Percentiles rank a stretch among this genome's conserved stretches.
These are phyloP conservation scores for Amorpha juglandis DNA, from an alignment of 2,888 invertebrate genomes.

Conservation along the genomic window DNA sequence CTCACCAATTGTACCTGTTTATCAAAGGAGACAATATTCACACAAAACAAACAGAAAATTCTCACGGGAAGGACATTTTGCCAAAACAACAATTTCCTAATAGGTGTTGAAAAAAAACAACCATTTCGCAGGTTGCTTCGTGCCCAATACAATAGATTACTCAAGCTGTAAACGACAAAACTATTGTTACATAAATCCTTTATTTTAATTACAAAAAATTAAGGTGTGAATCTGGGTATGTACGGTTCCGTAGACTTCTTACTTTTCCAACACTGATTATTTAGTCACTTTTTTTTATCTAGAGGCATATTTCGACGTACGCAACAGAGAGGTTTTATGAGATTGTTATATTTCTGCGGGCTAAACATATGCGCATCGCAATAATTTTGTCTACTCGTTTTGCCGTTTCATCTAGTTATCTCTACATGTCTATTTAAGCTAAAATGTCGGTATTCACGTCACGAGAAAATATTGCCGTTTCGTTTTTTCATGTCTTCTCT, in stretches of 20 bases:
- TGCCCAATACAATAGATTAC: slow-evolving; percentile 11
- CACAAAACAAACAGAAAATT: slow-evolving; percentile 1
- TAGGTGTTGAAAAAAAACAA: slow-evolving; percentile 1
- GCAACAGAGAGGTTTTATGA: too few relatives aligned
- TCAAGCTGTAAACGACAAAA: not conserved
- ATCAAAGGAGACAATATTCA: not conserved
- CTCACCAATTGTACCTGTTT: not conserved
- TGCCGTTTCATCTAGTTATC: too few relatives aligned
- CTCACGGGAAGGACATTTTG: slow-evolving; percentile 16
- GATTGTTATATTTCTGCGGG: too few relatives aligned
- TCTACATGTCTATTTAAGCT: too few relatives aligned
- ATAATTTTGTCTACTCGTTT: too few relatives aligned
- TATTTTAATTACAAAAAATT: slow-evolving; percentile 25
- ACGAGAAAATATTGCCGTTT: too few relatives aligned
- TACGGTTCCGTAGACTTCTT: not conserved
- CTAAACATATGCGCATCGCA: too few relatives aligned
- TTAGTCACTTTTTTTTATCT: too few relatives aligned
- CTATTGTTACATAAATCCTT: slow-evolving; percentile 29
- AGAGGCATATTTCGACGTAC: too few relatives aligned
- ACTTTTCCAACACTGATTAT: too few relatives aligned
- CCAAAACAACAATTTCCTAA: slow-evolving; percentile 8
- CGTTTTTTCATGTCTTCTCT: too few relatives aligned
- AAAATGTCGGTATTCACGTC: too few relatives aligned
- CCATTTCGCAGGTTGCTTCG: slow-evolving; percentile 17
- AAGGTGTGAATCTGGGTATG: not conserved